phyloP scores from a whole-genome alignment of 2,113 vertebrate genomes.

The Antidorcas marsupialis region DNA sequence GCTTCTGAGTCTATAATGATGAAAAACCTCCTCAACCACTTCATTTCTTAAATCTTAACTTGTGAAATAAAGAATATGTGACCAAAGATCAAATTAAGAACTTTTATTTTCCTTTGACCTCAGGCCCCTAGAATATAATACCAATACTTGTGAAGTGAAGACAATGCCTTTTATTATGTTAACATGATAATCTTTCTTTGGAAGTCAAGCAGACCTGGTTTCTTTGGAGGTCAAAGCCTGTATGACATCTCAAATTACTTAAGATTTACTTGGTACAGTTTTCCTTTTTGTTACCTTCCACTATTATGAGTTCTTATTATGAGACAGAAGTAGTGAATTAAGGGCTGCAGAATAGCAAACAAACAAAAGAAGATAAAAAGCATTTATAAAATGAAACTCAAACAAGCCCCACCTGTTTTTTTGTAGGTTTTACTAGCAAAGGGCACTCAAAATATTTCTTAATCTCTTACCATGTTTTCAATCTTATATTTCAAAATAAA shows the following conservation, averaged over 20 bases:
- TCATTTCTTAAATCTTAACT: not conserved
- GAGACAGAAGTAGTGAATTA: not conserved
- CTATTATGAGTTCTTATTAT: not conserved
- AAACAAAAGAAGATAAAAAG: not conserved
- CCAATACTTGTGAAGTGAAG: not conserved
- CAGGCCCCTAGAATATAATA: not conserved
- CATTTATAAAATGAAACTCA: not conserved
- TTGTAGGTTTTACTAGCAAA: conserved; percentile 33
- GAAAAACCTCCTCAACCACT: not conserved
- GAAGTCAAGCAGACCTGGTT: not conserved
- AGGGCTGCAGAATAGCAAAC: not conserved
- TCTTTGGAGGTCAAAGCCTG: not conserved
- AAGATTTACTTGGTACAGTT: not conserved
- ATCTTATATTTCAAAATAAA: not conserved
- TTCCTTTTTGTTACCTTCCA: not conserved
- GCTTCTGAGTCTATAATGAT: not conserved
- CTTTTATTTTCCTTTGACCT: not conserved
- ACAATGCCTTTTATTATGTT: not conserved
- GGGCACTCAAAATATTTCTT: not conserved
- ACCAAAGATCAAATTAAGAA: not conserved
- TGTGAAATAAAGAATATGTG: not conserved
- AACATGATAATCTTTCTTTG: not conserved
- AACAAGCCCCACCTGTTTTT: conserved; percentile 28
- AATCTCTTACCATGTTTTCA: not conserved
- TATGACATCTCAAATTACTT: not conserved